These are phyloP conservation scores for Troilus luridus DNA, from an alignment of 2,888 invertebrate genomes.

Conservation along the genomic window DNA sequence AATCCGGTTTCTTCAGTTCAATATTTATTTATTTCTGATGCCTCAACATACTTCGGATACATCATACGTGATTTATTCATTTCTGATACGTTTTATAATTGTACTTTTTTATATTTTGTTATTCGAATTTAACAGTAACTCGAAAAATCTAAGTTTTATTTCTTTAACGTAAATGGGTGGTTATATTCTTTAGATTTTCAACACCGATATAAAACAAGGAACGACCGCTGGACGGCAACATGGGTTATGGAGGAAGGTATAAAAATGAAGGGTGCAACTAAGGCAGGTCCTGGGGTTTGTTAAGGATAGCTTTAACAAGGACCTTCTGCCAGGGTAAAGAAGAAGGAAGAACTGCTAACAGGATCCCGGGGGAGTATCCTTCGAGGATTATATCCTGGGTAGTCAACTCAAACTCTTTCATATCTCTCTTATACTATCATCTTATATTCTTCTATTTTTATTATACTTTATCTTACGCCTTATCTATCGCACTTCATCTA, in stretches of 20 bases:
- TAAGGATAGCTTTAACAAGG: constrained; percentile 49
- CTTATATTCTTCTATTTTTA: constrained; percentile 3
- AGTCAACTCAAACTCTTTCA: constrained; percentile 32
- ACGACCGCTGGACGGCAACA: neutral
- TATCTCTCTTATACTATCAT: neutral
- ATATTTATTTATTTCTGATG: too few species aligned
- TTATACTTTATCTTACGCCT: neutral
- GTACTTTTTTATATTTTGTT: too few species aligned
- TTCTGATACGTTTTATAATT: too few species aligned
- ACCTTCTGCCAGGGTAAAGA: neutral
- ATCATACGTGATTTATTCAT: too few species aligned
- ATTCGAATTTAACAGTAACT: neutral
- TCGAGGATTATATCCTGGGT: neutral
- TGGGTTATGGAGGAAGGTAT: neutral
- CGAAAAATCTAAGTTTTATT: neutral
- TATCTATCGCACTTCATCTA: neutral
- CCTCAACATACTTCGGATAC: too few species aligned
- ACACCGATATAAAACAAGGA: neutral
- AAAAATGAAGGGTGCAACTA: constrained; percentile 42
- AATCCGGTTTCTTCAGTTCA: too few species aligned
- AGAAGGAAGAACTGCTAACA: constrained; percentile 32
- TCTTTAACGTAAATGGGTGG: neutral
- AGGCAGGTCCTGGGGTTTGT: constrained; percentile 29
- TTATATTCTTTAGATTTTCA: neutral
- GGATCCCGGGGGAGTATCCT: neutral